Evolutionary conservation across 2,888 invertebrate genomes (phyloP).

Genomic region (Ommatoiulus sabulosus): DNA sequence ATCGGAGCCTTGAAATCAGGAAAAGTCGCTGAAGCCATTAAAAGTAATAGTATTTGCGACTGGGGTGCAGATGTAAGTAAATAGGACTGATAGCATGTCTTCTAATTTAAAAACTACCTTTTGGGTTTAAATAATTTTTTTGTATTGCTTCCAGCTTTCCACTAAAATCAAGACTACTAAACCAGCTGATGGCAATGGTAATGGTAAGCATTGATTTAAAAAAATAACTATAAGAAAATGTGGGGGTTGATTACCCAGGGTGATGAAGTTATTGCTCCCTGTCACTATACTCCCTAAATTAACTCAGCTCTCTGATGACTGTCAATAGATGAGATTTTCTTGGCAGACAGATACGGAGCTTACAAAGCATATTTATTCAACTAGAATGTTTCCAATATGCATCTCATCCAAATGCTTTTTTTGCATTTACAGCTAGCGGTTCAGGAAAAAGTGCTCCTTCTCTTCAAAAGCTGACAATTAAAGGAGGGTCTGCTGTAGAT

Average conservation of each 20-base stretch:
- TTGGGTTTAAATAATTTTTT: not conserved
- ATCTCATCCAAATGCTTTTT: not conserved
- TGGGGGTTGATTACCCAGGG: constrained; percentile 63
- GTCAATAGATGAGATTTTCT: constrained; percentile 62
- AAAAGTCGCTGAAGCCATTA: constrained; percentile 74
- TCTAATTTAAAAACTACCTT: not conserved
- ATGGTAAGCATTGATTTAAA: not conserved
- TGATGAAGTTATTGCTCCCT: constrained; percentile 63
- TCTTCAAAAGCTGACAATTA: constrained; percentile 41
- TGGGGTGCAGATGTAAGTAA: constrained; percentile 83
- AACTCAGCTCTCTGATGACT: constrained; percentile 66
- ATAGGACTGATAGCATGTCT: not conserved
- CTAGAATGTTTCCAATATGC: not conserved
- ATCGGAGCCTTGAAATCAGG: constrained; percentile 73
- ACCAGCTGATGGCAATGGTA: not conserved
- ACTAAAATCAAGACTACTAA: not conserved
- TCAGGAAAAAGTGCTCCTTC: constrained; percentile 50
- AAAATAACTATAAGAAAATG: constrained; percentile 45
- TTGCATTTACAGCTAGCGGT: not conserved
- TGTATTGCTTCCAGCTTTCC: constrained; percentile 12
- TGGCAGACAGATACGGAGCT: constrained; percentile 67
- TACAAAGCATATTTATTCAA: constrained; percentile 60
- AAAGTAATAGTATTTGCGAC: constrained; percentile 79
- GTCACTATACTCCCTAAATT: constrained; percentile 64
- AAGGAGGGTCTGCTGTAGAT: constrained; percentile 75